phyloP scores from a whole-genome alignment of 2,888 invertebrate species.

The Lamproptera curius region DNA sequence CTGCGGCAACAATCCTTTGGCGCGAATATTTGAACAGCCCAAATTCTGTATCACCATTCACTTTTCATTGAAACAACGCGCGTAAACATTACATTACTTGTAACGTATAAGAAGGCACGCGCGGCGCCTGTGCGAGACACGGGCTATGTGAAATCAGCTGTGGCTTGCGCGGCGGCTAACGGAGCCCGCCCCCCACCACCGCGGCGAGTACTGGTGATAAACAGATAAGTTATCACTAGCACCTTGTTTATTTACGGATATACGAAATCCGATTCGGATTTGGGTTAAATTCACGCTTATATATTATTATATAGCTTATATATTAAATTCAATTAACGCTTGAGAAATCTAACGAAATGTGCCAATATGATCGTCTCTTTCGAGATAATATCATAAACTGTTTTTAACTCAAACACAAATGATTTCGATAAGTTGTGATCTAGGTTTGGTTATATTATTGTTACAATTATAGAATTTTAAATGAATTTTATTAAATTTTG shows the following conservation, averaged over 20 bases:
- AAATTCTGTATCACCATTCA: constrained; percentile 22
- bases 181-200: constrained; percentile 39
- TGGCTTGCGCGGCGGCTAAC: constrained; percentile 42
- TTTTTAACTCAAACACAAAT: too few species aligned
- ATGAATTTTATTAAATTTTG: too few species aligned
- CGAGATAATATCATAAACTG: too few species aligned
- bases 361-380: too few species aligned
- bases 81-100: constrained; percentile 43
- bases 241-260: constrained; percentile 54
- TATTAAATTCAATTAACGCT: too few species aligned
- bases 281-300: too few species aligned
- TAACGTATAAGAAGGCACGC: constrained; percentile 45
- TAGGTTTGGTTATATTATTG: too few species aligned
- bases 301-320: too few species aligned
- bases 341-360: too few species aligned
- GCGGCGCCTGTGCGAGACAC: constrained; percentile 39
- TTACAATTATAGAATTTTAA: too few species aligned
- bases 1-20: constrained; percentile 9
- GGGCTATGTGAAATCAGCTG: constrained; percentile 74
- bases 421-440: too few species aligned
- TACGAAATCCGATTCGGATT: neutral
- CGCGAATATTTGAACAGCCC: neutral
- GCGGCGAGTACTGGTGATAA: constrained; percentile 42
- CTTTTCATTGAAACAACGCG: constrained; percentile 28
- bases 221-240: constrained; percentile 42